These are phyloP conservation scores for Salmo trutta DNA, from an alignment of 2,797 vertebrate species.

Conservation along the genomic window DNA sequence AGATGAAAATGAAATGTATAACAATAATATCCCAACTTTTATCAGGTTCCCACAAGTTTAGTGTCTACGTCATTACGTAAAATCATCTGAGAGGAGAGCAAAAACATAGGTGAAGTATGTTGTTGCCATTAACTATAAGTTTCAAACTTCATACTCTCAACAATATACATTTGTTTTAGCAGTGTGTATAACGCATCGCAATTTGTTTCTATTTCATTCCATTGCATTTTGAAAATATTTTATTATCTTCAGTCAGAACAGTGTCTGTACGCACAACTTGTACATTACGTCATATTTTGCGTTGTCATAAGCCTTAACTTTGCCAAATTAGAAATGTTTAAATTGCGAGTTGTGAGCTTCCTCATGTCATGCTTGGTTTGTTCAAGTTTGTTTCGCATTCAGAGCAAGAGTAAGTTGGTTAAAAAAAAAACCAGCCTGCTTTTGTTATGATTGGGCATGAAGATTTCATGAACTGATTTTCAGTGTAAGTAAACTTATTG, in stretches of 20 bases:
- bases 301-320: too few relatives aligned
- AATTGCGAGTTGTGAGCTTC: too few relatives aligned
- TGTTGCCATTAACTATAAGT: neutral
- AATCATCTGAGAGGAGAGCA: conserved; percentile 40
- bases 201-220: neutral
- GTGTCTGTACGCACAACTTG: neutral
- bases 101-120: conserved; percentile 41
- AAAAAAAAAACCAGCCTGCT: neutral
- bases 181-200: neutral
- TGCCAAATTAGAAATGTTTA: too few relatives aligned
- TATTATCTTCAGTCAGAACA: neutral
- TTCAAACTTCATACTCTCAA: neutral
- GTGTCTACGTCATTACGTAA: conserved; percentile 48
- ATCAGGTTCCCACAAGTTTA: conserved; percentile 35
- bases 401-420: too few relatives aligned
- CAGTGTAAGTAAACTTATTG: neutral
- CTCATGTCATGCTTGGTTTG: too few relatives aligned
- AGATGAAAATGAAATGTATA: neutral
- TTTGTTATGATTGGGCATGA: neutral
- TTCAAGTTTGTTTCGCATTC: too few relatives aligned
- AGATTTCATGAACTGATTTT: neutral
- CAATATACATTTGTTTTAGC: neutral
- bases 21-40: neutral
- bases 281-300: conserved; percentile 1
- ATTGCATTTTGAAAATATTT: neutral